Base-by-base conservation (phyloP, 2,888 invertebrate species). In the Sycophila texana region DNA sequence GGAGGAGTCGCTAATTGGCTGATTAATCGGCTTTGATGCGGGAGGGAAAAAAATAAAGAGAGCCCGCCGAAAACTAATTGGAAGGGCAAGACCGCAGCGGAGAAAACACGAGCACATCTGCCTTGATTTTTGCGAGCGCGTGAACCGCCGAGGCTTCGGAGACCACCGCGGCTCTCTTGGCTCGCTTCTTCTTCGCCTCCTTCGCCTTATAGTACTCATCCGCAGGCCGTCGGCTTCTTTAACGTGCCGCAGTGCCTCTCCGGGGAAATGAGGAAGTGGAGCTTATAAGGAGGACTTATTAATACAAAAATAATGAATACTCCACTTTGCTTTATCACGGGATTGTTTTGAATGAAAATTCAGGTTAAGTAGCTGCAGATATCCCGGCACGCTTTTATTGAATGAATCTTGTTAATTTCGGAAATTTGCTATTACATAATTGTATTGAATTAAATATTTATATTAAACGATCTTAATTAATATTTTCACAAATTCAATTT, bases 181-280 rank as follows among this genome's bases (percentile, higher is more conserved):
- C n/a, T 12, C 26, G 22, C 67, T 26, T 51, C 66, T 22, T 22
- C 51, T 51, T 18, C 51, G 10, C 39, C 22, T 30, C n/a, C 51
- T 67, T 67, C 47, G 47, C 22, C 13, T 26, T 26, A 26, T 3
- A 3, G 26, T 39, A 10, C 39, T 39, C 39, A 4, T 30, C 51
- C n/a, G n/a, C 18, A 51, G 66, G 66, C 20, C 22, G 22, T 18
- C 66, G 51, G 49, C 51, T 51, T 51, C 66, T 65, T 18, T 66
- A 53, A 49, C 47, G 74, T 49, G 58, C 53, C 51, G 49, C 61
- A 16, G 60, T 13, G 47, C 53, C 39, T 80, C 80, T 71, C 71
- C 30, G n/a, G 81, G 80, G 75, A 77, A 83, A 81, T 81, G 67
- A 71, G 72, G 30, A 72, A 77, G 47, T 18, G 30, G 51, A 67